Base-by-base conservation (phyloP, 2,888 invertebrate genomes). In the Eurytoma californica region DNA sequence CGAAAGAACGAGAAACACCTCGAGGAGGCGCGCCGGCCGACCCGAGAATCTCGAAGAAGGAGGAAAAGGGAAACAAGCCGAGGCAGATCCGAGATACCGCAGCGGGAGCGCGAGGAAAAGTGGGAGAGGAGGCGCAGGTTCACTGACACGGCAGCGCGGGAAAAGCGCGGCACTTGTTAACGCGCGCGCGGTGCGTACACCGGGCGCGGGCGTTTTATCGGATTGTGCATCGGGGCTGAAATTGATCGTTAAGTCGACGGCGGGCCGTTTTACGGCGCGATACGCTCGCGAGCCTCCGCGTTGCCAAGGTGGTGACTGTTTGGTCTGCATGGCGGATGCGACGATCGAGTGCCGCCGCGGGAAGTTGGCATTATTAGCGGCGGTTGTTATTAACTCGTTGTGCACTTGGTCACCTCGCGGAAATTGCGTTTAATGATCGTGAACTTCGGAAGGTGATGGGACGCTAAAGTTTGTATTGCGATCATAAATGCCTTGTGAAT, bases 1-100 rank as follows among this genome's bases (percentile, higher is more conserved):
- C 18, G 2, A 7, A 18, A 30, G 61, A 47, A n/a, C 63, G 18
- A 39, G 39, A 63, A 63, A 63, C 47, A 16, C 63, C 18, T 18
- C 39, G 63, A 63, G 47, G 39, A 28, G 57, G 57, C 16, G 61
- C 47, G 39, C 7, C 39, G 39, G 39, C 39, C 39, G 39, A 7
- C 7, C 39, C 39, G 39, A 39, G 39, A 39, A 9, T 39, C 39
- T 9, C 39, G 39, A n/a, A n/a, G n/a, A 5, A n/a, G 30, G 12
- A 63, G 63, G 30, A 66, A 20, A 47, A 47, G 39, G 51, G 66
- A 49, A 51, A 66, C 16, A 66, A 67, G 67, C 28, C 28, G 20
- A 67, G 28, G 24, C 55, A 67, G 67, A 67, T 67, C 67, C 30
- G 20, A 39, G 13, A 51, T 28, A 24, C 20, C 24, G 65, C 49